phyloP scores from a whole-genome alignment of 1,140 invertebrate genomes.

The Drosophila erecta region DNA sequence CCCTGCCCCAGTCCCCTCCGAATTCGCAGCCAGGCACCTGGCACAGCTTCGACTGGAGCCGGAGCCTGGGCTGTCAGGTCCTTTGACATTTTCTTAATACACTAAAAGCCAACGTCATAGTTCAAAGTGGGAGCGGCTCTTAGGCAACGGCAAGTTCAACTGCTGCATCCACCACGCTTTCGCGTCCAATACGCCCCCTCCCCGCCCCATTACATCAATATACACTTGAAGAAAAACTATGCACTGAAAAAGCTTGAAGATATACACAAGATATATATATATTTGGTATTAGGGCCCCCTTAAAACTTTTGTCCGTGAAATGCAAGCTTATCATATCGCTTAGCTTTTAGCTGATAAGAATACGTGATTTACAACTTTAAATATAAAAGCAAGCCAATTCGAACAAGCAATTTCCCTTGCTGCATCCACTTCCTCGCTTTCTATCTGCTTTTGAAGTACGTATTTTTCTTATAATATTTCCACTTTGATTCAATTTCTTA shows the following conservation, averaged over 20 bases:
- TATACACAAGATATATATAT: no score
- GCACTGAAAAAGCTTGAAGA: no score
- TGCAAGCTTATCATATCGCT: no score
- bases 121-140: slow-evolving; percentile 73
- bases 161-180: slow-evolving; percentile 48
- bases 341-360: no score
- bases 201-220: background rate
- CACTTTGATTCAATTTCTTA: slow-evolving; percentile 82
- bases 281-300: no score
- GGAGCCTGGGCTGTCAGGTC: slow-evolving; percentile 20
- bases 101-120: slow-evolving; percentile 80
- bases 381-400: no score
- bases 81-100: slow-evolving; percentile 72
- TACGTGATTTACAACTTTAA: no score
- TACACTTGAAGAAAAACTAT: slow-evolving; percentile 7
- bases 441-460: background rate
- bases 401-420: background rate
- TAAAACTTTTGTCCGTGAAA: no score
- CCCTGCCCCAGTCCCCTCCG: background rate
- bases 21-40: slow-evolving; percentile 30
- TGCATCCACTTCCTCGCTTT: slow-evolving; percentile 9
- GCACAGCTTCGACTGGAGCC: slow-evolving; percentile 29
- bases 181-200: background rate
- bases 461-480: slow-evolving; percentile 68
- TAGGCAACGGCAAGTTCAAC: slow-evolving; percentile 62